Base-by-base conservation (phyloP, 2,113 vertebrate species). In the Strix uralensis region DNA sequence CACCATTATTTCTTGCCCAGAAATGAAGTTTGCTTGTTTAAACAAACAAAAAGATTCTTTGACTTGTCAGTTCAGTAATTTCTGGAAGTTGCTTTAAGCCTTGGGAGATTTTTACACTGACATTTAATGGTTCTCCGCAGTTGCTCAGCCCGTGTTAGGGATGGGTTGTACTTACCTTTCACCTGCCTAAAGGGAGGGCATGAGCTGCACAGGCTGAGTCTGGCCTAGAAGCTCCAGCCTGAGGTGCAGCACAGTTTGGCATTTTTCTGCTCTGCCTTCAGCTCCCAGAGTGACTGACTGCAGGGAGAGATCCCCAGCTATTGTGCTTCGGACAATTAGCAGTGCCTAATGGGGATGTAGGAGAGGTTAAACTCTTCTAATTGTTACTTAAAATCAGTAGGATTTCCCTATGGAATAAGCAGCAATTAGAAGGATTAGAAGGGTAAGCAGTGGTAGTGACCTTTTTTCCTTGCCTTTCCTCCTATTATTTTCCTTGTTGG, bases 321-420 rank as follows among this genome's bases (percentile, higher is more conserved):
- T 32, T 69, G 66, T 69, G 70, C 71, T 61, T 61, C 0, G 1
- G 47, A 86, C 81, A 91, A 86, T 93, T 71, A 92, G 52, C 11
- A 1, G 32, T 51, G 82, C 72, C 57, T 90, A 81, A 63, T 63
- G 52, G 52, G 66, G 58, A 55, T 80, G 63, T 17, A 81, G 75
- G 42, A 81, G 69, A 84, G 57, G 49, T 89, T 86, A 89, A 94
- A 81, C 65, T 87, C 69, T 69, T 88, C 34, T 67, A 74, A 81
- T 79, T 84, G 62, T 86, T 87, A 52, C 52, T 81, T 88, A n/a
- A 87, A 89, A 92, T 89, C 73, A 54, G 70, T 89, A 86, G 62
- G 88, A 94, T 82, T 94, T 92, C 63, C 70, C 49, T 29, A 15
- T 69, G 78, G 65, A 92, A 95, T 92, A 90, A 92, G 75, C n/a